Evolutionary conservation across 2,113 vertebrate genomes (phyloP), one percentile per base, ranked within the genome.

Genomic region (Cynocephalus volans): DNA sequence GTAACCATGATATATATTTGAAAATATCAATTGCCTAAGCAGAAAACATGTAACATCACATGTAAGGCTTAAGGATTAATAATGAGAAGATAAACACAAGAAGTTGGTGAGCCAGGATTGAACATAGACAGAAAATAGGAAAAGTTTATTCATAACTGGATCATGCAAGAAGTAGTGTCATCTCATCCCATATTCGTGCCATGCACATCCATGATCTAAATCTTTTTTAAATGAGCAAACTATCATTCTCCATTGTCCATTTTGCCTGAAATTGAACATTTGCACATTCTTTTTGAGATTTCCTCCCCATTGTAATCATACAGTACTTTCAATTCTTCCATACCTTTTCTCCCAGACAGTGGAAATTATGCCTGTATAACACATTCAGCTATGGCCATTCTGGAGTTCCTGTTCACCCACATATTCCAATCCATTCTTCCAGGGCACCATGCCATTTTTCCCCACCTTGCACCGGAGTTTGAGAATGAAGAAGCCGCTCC

Each of bases 171-270:
- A 50, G 26, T 21, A 36, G 17, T 65, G 64, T 45, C 67, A 9
- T 31, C 41, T 80, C 41, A 41, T 4, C 41, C 41, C 4, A 41
- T 41, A 41, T 41, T 41, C 41, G 3, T 12, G 4, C 60, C 5
- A 2, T 11, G 33, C 10, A 3, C 48, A 21, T 10, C 24, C 5
- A 0, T 6, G 36, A 11, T 13, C 56, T 52, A 6, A 23, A n/a
- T n/a, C 9, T 1, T 95, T 76, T 41, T 41, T 3, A 41, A 14
- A 24, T 45, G 48, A 50, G 31, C 54, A 54, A 0, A 48, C 24
- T n/a, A 8, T 77, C 52, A 54, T 5, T 23, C 12, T 45, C 28
- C 24, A 8, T 69, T 50, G 31, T 36, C 82, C 31, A 31, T 14
- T 72, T 62, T 10, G 76, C 2, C 52, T 91, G 26, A 60, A 52